Percentiles rank a stretch among this genome's conserved stretches.
phyloP scores from a whole-genome alignment of 2,113 vertebrate genomes.

The Felis chaus region DNA sequence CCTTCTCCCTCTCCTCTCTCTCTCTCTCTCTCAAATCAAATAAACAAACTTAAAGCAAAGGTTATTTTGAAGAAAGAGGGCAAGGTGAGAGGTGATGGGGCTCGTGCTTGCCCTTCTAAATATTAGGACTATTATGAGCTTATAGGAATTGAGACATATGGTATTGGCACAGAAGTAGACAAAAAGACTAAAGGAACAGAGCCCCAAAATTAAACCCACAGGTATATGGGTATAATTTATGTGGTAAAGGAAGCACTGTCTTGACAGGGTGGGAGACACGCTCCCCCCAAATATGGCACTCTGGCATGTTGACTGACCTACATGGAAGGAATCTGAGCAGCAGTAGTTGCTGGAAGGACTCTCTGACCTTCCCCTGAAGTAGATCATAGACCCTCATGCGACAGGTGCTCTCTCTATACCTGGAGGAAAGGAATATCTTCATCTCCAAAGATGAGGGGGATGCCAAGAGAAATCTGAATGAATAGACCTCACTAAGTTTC shows the following conservation, averaged over 20 bases:
- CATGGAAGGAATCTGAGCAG: background rate
- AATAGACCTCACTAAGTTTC: background rate
- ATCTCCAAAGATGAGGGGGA: background rate
- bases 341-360: background rate
- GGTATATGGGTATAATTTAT: background rate
- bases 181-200: background rate
- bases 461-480: background rate
- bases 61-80: background rate
- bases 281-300: no score
- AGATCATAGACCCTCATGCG: background rate
- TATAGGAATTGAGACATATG: background rate
- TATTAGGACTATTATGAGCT: background rate
- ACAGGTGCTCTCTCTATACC: background rate
- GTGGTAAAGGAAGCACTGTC: background rate
- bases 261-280: fast-evolving
- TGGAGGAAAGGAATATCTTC: background rate
- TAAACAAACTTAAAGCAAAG: background rate
- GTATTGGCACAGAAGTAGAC: background rate
- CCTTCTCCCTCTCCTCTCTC: no score
- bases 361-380: background rate
- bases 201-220: background rate
- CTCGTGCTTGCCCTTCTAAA: background rate
- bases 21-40: no score
- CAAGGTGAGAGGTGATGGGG: background rate
- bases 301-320: background rate